Base-by-base conservation (phyloP, 2,888 invertebrate species). In the Allolobophora icterica region DNA sequence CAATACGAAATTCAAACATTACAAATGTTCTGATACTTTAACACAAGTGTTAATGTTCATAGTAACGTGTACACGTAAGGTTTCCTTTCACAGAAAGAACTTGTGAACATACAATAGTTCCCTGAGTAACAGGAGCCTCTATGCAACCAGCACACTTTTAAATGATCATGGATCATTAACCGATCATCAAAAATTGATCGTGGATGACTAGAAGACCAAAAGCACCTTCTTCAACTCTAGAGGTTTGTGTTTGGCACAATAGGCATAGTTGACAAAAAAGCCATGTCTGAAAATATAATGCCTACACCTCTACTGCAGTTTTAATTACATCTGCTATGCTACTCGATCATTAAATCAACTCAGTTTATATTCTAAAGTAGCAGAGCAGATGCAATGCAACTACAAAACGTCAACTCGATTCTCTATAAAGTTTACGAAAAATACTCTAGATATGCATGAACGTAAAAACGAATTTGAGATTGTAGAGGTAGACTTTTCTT, bases 201-300 rank as follows among this genome's bases (percentile, higher is more conserved):
- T n/a, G 8, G 8, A 87, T 35, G 87, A 87, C 87, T 87, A 87
- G 87, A 87, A 87, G 87, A 87, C 35, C 87, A 35, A 34, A 84
- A 35, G 87, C 87, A 87, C 87, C 87, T 30, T 34, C 87, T 35
- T 0, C 33, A 87, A 21, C 34, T 87, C 87, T 87, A 87, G 87
- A 87, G 38, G 38, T 33, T 84, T 52, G 52, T 24, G 52, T 52
- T 71, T 71, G 71, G 71, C 71, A 71, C 30, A 71, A 24, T 71
- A 30, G n/a, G 30, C n/a, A 71, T 71, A 17, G 38, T 13, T 87
- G 87, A 34, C 87, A 38, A 87, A 38, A 87, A 24, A 38, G 87
- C 15, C 87, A 71, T n/a, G 13, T 30, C n/a, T 71, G 71, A n/a
- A 71, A 71, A 52, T 17, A 15, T 21, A n/a, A 71, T 71, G n/a